Conservation (phyloP, 1,140 invertebrate genomes). For the Lepeophtheirus salmonis region DNA sequence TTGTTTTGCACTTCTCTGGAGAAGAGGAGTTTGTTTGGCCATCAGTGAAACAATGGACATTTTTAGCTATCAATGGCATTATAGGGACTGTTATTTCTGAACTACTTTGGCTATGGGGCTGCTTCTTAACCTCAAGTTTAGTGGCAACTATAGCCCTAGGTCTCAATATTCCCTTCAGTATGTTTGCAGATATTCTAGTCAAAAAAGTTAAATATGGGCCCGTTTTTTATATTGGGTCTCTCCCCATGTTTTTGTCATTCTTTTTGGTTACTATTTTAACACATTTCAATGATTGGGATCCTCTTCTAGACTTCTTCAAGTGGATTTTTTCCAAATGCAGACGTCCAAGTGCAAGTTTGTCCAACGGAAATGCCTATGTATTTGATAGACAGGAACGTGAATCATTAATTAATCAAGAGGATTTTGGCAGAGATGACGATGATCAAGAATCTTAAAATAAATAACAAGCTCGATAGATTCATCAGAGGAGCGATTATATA, state of each 20-base stretch:
- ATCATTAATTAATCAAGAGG: too few species aligned
- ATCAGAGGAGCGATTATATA: too few species aligned
- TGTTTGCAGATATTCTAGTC: constrained; percentile 55
- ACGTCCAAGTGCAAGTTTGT: neutral
- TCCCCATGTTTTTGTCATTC: constrained; percentile 58
- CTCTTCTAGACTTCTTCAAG: constrained; percentile 30
- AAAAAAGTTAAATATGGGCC: constrained; percentile 50
- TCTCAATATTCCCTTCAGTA: constrained; percentile 62
- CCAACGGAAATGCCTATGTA: neutral
- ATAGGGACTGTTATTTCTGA: constrained; percentile 67
- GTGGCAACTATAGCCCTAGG: constrained; percentile 61
- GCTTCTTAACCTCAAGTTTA: constrained; percentile 67
- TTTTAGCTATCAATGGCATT: constrained; percentile 61
- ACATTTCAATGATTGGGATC: constrained; percentile 69
- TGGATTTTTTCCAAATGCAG: neutral
- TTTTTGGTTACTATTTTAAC: constrained; percentile 49
- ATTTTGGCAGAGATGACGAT: too few species aligned
- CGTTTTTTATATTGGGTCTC: constrained; percentile 54
- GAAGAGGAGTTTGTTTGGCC: constrained; percentile 63
- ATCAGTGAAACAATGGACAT: constrained; percentile 49
- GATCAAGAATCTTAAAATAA: too few species aligned
- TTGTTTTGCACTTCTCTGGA: constrained; percentile 53
- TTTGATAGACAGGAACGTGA: neutral
- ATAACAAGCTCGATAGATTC: too few species aligned
- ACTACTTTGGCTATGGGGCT: constrained; percentile 72